phyloP scores from a whole-genome alignment of 2,113 vertebrate genomes.

The Podilymbus podiceps region DNA sequence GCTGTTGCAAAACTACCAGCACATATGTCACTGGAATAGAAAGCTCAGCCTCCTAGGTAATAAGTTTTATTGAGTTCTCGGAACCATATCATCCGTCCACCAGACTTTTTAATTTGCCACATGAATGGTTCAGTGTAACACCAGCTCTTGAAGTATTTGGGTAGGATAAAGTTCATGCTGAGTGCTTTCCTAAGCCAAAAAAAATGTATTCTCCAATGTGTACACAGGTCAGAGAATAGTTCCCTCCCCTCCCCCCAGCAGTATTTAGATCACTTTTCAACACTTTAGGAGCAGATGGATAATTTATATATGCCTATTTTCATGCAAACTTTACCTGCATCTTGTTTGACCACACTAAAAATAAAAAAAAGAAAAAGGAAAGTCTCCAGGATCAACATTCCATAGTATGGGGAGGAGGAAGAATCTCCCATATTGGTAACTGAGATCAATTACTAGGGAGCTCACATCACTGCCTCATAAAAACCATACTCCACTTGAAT shows the following conservation, averaged over 20 bases:
- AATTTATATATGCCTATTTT: slow-evolving; percentile 16
- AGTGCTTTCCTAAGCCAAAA: slow-evolving; percentile 31
- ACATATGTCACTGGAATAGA: slow-evolving; percentile 25
- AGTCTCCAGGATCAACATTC: not conserved
- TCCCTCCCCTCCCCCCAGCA: not conserved
- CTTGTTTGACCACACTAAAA: not conserved
- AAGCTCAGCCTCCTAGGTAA: slow-evolving; percentile 40
- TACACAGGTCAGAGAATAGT: not conserved
- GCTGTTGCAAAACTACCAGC: slow-evolving; percentile 17
- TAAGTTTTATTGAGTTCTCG: slow-evolving; percentile 61
- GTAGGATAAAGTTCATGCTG: slow-evolving; percentile 31
- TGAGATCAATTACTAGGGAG: not conserved
- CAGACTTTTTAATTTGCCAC: slow-evolving; percentile 72
- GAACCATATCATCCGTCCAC: slow-evolving; percentile 56
- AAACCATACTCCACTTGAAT: not conserved
- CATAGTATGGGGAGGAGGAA: not conserved
- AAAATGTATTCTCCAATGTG: not conserved
- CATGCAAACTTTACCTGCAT: not conserved
- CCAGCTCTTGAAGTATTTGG: slow-evolving; percentile 24
- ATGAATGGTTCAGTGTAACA: slow-evolving; percentile 54
- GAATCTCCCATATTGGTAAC: not conserved
- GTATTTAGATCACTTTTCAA: slow-evolving; percentile 19
- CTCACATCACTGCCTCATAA: not conserved
- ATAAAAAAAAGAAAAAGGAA: not conserved
- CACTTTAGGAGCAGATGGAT: not conserved